Evolutionary conservation across 2,113 vertebrate species (phyloP).

Genomic region (Prunella himalayana): DNA sequence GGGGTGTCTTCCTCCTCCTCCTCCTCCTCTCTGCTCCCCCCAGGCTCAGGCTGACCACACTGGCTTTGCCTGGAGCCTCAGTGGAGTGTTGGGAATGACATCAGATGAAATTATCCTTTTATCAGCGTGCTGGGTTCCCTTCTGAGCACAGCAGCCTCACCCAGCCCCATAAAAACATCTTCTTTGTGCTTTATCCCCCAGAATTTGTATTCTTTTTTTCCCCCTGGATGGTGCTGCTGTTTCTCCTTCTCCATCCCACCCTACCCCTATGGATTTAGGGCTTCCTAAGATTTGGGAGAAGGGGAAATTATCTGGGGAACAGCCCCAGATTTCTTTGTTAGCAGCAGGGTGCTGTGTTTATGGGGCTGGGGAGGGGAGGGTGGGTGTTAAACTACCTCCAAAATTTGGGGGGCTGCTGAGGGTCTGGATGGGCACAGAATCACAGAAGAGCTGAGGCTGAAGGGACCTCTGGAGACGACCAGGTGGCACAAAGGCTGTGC

Average conservation of each 20-base stretch:
- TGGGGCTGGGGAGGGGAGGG: not conserved
- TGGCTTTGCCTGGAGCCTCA: not conserved
- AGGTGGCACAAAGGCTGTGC: not conserved
- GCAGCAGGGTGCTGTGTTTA: not conserved
- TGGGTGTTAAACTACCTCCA: not conserved
- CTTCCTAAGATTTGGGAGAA: not conserved
- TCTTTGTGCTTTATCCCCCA: not conserved
- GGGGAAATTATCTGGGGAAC: not conserved
- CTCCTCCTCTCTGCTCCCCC: not conserved
- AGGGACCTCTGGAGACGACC: not conserved
- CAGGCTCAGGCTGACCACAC: not conserved
- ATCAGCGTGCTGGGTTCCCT: not conserved
- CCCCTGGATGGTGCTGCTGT: not conserved
- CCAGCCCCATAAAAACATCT: not conserved
- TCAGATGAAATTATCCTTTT: not conserved
- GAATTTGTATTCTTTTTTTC: too few species aligned
- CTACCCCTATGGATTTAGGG: rapidly evolving
- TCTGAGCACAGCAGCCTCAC: not conserved
- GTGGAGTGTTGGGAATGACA: not conserved
- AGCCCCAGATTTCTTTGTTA: not conserved
- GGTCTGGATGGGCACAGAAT: not conserved
- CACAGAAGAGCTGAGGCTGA: not conserved
- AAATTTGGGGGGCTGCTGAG: not conserved
- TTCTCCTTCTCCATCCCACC: not conserved
- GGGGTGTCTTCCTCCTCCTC: not conserved